Conservation (phyloP, 2,888 invertebrate species). For the Polia nebulosa region DNA sequence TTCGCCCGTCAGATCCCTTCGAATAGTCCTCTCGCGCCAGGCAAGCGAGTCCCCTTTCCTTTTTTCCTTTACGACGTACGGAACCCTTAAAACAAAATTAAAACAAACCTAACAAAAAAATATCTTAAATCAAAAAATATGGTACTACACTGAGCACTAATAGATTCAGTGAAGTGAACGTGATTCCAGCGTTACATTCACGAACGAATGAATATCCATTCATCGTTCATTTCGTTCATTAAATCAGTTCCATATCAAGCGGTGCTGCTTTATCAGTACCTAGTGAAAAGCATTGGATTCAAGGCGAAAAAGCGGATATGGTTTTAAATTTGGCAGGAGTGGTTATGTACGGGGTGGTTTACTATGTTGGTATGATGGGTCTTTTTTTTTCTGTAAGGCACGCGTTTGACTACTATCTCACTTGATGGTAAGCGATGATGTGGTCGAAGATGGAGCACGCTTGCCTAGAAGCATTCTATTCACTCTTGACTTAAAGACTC, state of each 20-base stretch:
- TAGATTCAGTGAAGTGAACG: slow-evolving; percentile 79
- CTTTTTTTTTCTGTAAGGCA: no score
- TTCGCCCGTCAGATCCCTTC: no score
- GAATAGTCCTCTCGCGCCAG: no score
- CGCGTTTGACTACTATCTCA: no score
- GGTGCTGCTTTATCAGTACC: slow-evolving; percentile 69
- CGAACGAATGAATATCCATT: slow-evolving; percentile 81
- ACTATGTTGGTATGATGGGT: not conserved
- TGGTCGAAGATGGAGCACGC: no score
- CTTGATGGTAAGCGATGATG: no score
- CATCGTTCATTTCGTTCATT: slow-evolving; percentile 77
- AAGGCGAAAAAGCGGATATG: slow-evolving; percentile 26
- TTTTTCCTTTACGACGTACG: no score
- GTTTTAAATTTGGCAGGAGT: slow-evolving; percentile 37
- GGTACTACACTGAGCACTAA: slow-evolving; percentile 67
- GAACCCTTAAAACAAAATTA: not conserved
- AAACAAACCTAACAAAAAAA: slow-evolving; percentile 16
- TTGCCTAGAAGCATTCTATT: no score
- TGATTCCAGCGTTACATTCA: slow-evolving; percentile 80
- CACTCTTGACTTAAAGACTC: no score
- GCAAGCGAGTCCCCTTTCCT: no score
- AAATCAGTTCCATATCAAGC: slow-evolving; percentile 79
- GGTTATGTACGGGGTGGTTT: not conserved
- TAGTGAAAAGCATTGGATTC: slow-evolving; percentile 54
- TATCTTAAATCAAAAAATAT: slow-evolving; percentile 53